Evolutionary conservation across 2,888 invertebrate genomes (phyloP), one percentile per base, ranked within the genome.

Genomic region (Philaethria dido): DNA sequence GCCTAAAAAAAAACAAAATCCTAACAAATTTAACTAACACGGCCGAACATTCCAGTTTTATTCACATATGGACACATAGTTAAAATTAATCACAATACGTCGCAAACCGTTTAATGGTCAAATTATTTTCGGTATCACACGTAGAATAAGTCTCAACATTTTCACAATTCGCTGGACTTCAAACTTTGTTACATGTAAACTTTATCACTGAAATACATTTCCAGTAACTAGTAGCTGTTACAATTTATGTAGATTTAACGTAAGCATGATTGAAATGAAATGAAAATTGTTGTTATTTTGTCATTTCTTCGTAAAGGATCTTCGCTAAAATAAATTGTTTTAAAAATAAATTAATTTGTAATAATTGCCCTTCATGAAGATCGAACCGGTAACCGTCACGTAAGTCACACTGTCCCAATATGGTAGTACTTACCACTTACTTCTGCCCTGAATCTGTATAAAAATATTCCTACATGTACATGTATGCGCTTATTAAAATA

Each of bases 151-250:
- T 69, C 64, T 70, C 68, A 66, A 72, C 68, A 62, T 48, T 73
- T 72, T 77, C 75, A 79, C 76, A 75, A 75, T 74, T 73, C 70
- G 64, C 69, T 70, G 74, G 74, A 75, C 66, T 47, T n/a, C 62
- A 59, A 65, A 70, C 64, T 64, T 67, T 48, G 62, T 65, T 22
- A 48, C 22, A 13, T 6, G 18, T 33, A 13, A 18, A 54, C 20
- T 36, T 20, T 36, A 36, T 18, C 20, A 36, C 18, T 54, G 14
- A 36, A 54, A 54, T 39, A 39, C 6, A 39, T 18, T 20, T 39
- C 6, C 18, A 54, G 18, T 4, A 11, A 14, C 16, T 13, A 36
- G 13, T 20, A 36, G 36, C 54, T 36, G 8, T 54, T 6, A 54
- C 20, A 36, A 36, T 18, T 6, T 54, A 36, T 18, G 4, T 36